Evolutionary conservation across 2,888 invertebrate genomes (phyloP).

Genomic region (Hirudinaria manillensis): DNA sequence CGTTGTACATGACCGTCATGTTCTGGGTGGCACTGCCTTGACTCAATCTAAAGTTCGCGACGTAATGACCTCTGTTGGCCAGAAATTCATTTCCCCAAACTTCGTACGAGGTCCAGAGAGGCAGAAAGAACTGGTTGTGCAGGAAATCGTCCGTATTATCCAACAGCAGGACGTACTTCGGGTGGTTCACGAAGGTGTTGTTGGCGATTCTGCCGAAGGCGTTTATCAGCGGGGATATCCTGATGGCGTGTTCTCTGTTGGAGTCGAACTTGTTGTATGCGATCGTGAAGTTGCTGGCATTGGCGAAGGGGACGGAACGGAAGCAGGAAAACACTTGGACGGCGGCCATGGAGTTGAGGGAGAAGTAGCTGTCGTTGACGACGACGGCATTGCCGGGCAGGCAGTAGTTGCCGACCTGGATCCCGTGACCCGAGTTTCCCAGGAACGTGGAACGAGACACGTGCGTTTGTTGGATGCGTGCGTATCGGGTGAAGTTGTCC

Average conservation of each 20-base stretch:
- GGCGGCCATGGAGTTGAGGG: slow-evolving; percentile 70
- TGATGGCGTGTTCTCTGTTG: slow-evolving; percentile 49
- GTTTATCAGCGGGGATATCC: slow-evolving; percentile 50
- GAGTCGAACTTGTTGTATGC: slow-evolving; percentile 46
- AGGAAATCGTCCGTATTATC: slow-evolving; percentile 63
- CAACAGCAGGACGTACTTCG: slow-evolving; percentile 75
- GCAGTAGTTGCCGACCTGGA: slow-evolving; percentile 75
- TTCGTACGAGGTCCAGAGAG: slow-evolving; percentile 48
- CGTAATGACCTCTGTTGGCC: slow-evolving; percentile 79
- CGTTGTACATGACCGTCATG: slow-evolving; percentile 69
- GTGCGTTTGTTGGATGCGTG: slow-evolving; percentile 36
- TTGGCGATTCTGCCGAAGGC: slow-evolving; percentile 60
- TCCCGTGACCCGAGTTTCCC: slow-evolving; percentile 78
- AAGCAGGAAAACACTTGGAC: slow-evolving; percentile 79
- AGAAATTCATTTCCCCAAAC: slow-evolving; percentile 70
- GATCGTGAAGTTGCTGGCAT: slow-evolving; percentile 49
- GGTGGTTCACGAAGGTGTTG: slow-evolving; percentile 78
- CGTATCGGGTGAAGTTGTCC: slow-evolving; percentile 47
- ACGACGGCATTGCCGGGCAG: slow-evolving; percentile 55
- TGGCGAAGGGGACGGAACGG: slow-evolving; percentile 52
- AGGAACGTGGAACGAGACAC: slow-evolving; percentile 70
- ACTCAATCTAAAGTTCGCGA: slow-evolving; percentile 77
- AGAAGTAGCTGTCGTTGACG: slow-evolving; percentile 86
- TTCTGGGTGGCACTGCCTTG: slow-evolving; percentile 77
- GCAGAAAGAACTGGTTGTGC: slow-evolving; percentile 47